Percentiles rank a stretch among this genome's conserved stretches.
Evolutionary conservation across 1,140 invertebrate species (phyloP).

Genomic region (Cyclina sinensis): DNA sequence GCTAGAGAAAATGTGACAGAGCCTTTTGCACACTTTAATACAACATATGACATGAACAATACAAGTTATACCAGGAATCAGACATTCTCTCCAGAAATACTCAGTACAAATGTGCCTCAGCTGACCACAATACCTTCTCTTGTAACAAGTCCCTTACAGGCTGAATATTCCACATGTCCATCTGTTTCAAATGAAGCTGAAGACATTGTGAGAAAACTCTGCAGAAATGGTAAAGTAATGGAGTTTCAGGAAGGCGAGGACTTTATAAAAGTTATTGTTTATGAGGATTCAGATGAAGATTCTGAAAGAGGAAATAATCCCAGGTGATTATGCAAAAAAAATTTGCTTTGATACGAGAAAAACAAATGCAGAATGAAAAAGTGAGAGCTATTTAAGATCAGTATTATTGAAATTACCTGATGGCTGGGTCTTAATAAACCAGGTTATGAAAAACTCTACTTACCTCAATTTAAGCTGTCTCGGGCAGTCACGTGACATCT

Average conservation of each 20-base stretch:
- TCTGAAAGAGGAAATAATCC: conserved; percentile 47
- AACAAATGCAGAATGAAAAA: no score
- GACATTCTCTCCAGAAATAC: background rate
- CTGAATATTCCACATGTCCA: background rate
- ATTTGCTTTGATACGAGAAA: no score
- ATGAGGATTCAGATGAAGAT: conserved; percentile 61
- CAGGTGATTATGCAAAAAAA: conserved; percentile 7
- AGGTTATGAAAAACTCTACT: no score
- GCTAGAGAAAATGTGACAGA: background rate
- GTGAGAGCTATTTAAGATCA: no score
- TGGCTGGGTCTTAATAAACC: no score
- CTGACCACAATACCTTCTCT: background rate
- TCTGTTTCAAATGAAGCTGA: conserved; percentile 46
- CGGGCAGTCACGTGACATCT: no score
- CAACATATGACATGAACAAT: background rate
- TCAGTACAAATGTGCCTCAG: background rate
- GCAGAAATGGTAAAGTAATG: conserved; percentile 62
- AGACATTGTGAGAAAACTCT: conserved; percentile 61
- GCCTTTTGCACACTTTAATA: background rate
- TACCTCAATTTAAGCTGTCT: no score
- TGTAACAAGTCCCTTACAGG: background rate
- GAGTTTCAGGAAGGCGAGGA: conserved; percentile 66
- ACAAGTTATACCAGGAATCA: background rate
- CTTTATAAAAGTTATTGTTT: conserved; percentile 65
- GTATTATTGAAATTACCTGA: no score